A percentile compares a stretch with the other conserved stretches of the same genome.
Evolutionary conservation across 2,113 vertebrate genomes (phyloP).

Genomic region (Trematocara macrostoma): DNA sequence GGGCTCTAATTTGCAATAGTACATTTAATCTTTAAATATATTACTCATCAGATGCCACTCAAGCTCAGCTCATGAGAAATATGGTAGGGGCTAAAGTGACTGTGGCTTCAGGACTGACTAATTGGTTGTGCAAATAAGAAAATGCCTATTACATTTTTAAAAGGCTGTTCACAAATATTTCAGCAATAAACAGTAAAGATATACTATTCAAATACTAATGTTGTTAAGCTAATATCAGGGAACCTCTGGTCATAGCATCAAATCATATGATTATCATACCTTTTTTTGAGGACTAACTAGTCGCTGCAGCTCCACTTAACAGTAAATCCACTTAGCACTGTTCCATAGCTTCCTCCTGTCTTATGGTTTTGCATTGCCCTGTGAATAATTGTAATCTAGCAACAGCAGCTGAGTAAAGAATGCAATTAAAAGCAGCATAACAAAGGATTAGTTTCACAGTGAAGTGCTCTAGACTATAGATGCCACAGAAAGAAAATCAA

Average conservation of each 20-base stretch:
- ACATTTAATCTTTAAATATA: background rate
- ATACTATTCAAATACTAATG: background rate
- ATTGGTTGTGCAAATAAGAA: background rate
- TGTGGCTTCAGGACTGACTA: background rate
- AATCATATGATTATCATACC: background rate
- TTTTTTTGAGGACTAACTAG: background rate
- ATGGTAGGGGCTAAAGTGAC: background rate
- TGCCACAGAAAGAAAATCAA: conserved; percentile 8
- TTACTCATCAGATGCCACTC: background rate
- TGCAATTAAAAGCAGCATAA: conserved; percentile 12
- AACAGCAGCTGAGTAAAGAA: background rate
- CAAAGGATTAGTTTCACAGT: conserved; percentile 19
- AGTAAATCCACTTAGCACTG: background rate
- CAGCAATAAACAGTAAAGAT: background rate
- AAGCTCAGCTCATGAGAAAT: background rate
- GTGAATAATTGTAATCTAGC: conserved; percentile 12
- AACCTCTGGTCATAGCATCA: background rate
- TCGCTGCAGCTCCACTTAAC: background rate
- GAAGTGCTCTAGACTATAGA: background rate
- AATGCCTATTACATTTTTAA: background rate
- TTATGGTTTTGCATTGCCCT: background rate
- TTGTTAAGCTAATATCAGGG: background rate
- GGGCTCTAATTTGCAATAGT: background rate
- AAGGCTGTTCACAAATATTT: background rate
- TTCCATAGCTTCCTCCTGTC: background rate